phyloP scores from a whole-genome alignment of 2,888 invertebrate species.

The Tachina fera region DNA sequence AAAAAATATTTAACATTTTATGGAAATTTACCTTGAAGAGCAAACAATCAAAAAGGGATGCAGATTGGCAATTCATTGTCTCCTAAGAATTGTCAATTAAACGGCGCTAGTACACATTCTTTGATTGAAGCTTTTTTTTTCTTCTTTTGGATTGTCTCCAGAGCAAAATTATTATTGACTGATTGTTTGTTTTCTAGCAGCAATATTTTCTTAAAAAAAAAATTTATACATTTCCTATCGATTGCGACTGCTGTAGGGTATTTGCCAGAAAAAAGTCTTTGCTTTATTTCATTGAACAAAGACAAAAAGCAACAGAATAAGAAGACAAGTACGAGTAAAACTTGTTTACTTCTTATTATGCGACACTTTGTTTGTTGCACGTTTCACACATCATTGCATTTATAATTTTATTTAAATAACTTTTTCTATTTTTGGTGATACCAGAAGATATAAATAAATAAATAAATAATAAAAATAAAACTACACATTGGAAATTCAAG shows the following conservation, averaged over 20 bases:
- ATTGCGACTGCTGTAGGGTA: not conserved
- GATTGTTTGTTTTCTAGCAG: not conserved
- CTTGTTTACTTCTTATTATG: conserved; percentile 51
- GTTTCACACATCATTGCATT: conserved; percentile 72
- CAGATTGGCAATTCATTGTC: no score
- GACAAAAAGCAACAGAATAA: no score
- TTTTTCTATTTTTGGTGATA: conserved; percentile 28
- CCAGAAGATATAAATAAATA: conserved; percentile 4
- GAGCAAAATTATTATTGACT: no score
- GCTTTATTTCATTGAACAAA: conserved; percentile 30
- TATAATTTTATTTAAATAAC: conserved; percentile 70
- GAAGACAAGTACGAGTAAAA: conserved; percentile 37
- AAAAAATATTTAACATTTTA: no score
- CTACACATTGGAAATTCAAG: not conserved
- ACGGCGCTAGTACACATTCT: no score
- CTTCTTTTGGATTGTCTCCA: no score
- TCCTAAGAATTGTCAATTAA: no score
- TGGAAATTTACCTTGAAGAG: no score
- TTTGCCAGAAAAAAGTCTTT: conserved; percentile 5
- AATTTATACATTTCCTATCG: not conserved
- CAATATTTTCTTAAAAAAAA: not conserved
- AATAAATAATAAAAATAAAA: not conserved
- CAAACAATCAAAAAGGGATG: no score
- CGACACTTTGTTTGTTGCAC: conserved; percentile 72
- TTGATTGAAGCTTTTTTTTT: no score